Evolutionary conservation across 2,888 invertebrate species (phyloP), one percentile per base, ranked within the genome.

Genomic region (Uropetala carovei): DNA sequence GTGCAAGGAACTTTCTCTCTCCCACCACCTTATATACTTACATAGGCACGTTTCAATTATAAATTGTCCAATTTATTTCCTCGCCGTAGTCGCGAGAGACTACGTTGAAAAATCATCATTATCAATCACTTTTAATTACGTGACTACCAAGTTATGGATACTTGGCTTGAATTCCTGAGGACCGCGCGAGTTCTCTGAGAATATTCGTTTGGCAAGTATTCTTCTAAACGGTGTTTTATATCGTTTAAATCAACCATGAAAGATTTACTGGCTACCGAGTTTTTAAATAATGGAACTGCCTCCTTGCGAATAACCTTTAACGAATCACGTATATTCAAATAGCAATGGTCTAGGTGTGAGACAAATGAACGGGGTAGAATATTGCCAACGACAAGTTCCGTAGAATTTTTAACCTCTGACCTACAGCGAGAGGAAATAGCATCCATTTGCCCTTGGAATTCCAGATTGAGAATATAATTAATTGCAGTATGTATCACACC

Each of bases 11-110:
- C 75, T 27, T 11, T 75, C 13, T 27, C 75, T 75, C 9, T 2
- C 10, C 0, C 22, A 68, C n/a, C n/a, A 18, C 18, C 22, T 22
- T 22, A 75, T 27, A 75, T 27, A 75, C 10, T 9, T 75, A 22
- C 27, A 27, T 27, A 27, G 75, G 75, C 75, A 75, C 18, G 75
- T 75, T 75, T 75, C 75, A 75, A 75, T 75, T 27, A 75, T 75
- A 75, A 75, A 75, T 75, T 27, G 27, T 75, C 75, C 27, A 75
- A 75, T 75, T 75, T 75, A 75, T 75, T 75, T 75, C 75, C 22
- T 27, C 22, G 13, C 22, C 27, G 9, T n/a, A 75, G 27, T 27
- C 22, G 13, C 27, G 11, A 4, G 22, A n/a, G 27, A 27, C 22
- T 27, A 75, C 27, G 75, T 27, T 75, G 75, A 75, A 75, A 75